Evolutionary conservation across 2,888 invertebrate genomes (phyloP), one percentile per base, ranked within the genome.

Genomic region (Drosophila meridionalis): DNA sequence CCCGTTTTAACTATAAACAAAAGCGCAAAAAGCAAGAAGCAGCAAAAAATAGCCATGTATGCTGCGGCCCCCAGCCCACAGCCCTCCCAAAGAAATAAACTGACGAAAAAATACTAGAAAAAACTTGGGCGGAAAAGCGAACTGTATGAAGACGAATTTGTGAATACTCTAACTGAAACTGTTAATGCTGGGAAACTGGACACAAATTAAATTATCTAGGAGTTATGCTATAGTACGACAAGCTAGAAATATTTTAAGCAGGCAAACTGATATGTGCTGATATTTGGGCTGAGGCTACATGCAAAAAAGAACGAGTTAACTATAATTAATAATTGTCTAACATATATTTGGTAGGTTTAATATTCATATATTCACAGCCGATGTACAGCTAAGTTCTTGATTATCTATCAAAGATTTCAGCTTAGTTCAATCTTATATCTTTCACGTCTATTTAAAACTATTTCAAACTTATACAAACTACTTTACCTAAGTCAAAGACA

Each of bases 1-100:
- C 36, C 3, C 47, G 40, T 43, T 59, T 55, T 62, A 67, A 71
- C 65, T 45, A 76, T 68, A 77, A 81, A 85, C 89, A 89, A 84
- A 77, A 80, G 83, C 69, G 73, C 69, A 73, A 69, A 70, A 78
- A 55, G 68, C 68, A 47, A 55, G 69, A 52, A 14, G 32, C 47
- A 69, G 69, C 28, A 62, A 62, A 62, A 78, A 78, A 36, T 26
- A 60, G 52, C 55, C 74, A 69, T 58, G 69, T 40, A 65, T 74
- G 69, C 43, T 53, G 75, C 50, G 4, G n/a, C 30, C 28, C 47
- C 28, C 47, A n/a, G 20, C 43, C 2, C 2, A 11, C 11, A 36
- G 36, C 36, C 40, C 48, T 48, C 57, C 63, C 36, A 58, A 57
- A 34, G 20, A 20, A 57, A 26, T 38, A 14, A 55, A 1, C 38